Evolutionary conservation across 1,140 invertebrate species (phyloP).

Genomic region (Theocolax elegans): DNA sequence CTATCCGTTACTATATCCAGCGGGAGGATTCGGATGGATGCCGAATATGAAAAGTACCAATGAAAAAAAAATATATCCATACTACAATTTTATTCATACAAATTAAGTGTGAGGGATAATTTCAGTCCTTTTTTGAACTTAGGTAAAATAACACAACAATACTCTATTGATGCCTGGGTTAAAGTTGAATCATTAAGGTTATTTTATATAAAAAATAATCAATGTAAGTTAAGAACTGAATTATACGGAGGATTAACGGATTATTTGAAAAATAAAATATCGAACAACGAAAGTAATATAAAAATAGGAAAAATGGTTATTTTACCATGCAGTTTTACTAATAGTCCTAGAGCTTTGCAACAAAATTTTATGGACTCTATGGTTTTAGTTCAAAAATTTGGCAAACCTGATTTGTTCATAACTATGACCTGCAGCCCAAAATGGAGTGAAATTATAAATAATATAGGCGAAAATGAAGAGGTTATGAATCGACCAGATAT

Average conservation of each 20-base stretch:
- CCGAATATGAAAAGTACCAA: background rate
- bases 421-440: no score
- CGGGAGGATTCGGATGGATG: no score
- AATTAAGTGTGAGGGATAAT: background rate
- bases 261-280: background rate
- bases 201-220: no score
- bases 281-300: background rate
- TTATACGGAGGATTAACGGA: background rate
- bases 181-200: no score
- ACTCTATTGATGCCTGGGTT: no score
- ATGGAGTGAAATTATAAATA: constrained; percentile 46
- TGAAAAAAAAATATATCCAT: background rate
- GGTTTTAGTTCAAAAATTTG: constrained; percentile 22
- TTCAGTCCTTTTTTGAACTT: no score
- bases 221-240: background rate
- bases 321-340: constrained; percentile 25
- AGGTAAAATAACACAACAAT: no score
- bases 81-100: background rate
- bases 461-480: constrained; percentile 54
- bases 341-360: constrained; percentile 13
- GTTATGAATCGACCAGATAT: constrained; percentile 47
- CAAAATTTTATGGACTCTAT: constrained; percentile 38
- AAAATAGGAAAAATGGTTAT: no score
- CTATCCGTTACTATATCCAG: no score
- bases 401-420: constrained; percentile 37